A percentile compares a stretch with the other conserved stretches of the same genome.
Evolutionary conservation across 2,888 invertebrate genomes (phyloP).

Genomic region (Morpho achilles): DNA sequence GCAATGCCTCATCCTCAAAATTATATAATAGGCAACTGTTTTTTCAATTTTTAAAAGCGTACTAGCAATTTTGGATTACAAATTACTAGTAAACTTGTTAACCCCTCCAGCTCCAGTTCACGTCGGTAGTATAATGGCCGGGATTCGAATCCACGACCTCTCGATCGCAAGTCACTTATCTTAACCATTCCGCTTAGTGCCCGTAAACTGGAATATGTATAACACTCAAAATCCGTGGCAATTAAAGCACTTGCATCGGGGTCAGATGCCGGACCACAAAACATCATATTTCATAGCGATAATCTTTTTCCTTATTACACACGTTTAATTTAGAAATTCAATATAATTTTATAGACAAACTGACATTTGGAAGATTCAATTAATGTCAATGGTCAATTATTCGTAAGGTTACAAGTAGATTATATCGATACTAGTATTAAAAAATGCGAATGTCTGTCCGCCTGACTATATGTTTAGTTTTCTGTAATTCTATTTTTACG

Average conservation of each 20-base stretch:
- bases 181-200: no score
- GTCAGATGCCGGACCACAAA: background rate
- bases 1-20: no score
- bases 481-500: no score
- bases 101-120: no score
- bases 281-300: background rate
- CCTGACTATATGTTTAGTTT: no score
- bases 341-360: conserved; percentile 20
- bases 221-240: background rate
- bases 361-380: conserved; percentile 23
- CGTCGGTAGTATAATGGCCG: no score
- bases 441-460: background rate
- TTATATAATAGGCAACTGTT: no score
- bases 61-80: no score
- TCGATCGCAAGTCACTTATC: no score
- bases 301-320: conserved; percentile 3
- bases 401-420: conserved; percentile 33
- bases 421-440: conserved; percentile 19
- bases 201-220: background rate
- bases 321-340: conserved; percentile 11
- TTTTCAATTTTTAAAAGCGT: no score
- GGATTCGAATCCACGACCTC: no score
- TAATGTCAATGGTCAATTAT: conserved; percentile 27
- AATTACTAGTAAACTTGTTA: no score
- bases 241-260: background rate